These are phyloP conservation scores for Agapetus fuscipes DNA, from an alignment of 2,888 invertebrate species.

Conservation along the genomic window DNA sequence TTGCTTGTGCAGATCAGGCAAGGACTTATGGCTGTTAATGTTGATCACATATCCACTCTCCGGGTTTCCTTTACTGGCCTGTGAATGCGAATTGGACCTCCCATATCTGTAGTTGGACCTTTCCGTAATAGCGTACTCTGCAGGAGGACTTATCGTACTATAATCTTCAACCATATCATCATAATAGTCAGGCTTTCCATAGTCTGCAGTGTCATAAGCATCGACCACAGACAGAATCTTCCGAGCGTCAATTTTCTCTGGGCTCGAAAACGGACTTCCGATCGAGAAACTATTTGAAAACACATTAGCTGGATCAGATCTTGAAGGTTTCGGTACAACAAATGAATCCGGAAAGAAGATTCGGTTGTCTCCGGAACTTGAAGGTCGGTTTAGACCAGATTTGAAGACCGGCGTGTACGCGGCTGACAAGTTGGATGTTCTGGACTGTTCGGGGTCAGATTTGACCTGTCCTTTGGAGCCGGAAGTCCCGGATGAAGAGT, in stretches of 20 bases:
- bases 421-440: neutral
- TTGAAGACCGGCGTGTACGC: conserved; percentile 1
- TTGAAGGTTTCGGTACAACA: conserved; percentile 31
- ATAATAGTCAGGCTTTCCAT: conserved; percentile 12
- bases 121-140: conserved; percentile 50
- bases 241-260: conserved; percentile 26
- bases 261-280: conserved; percentile 37
- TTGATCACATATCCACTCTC: conserved; percentile 46
- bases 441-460: conserved; percentile 28
- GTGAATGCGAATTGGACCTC: conserved; percentile 55
- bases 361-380: conserved; percentile 39
- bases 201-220: conserved; percentile 22
- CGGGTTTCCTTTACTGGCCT: conserved; percentile 33
- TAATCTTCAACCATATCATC: conserved; percentile 40
- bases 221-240: conserved; percentile 19
- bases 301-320: conserved; percentile 19
- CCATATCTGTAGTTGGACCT: conserved; percentile 30
- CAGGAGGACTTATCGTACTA: conserved; percentile 59
- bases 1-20: conserved; percentile 67
- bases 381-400: conserved; percentile 25
- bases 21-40: conserved; percentile 68
- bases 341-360: conserved; percentile 46
- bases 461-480: conserved; percentile 35
- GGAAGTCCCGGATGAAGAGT: conserved; percentile 42
- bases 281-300: conserved; percentile 20